Percentiles rank a stretch among this genome's conserved stretches.
Conservation (phyloP, 2,888 invertebrate species). For the Escarpia spicata region DNA sequence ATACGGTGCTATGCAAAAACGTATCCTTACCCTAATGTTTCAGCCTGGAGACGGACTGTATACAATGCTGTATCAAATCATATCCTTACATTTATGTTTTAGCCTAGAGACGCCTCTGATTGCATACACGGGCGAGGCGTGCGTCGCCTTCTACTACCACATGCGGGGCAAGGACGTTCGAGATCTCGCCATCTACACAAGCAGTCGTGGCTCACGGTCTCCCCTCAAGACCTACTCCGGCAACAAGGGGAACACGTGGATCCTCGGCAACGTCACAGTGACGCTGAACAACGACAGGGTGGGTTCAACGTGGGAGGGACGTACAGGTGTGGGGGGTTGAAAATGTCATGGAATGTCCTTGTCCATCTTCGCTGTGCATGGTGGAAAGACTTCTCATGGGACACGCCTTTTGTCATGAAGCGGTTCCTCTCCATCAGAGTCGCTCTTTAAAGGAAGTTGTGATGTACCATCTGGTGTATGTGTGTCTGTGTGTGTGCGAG, state of each 20-base stretch:
- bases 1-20: too few species aligned
- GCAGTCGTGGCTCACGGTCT: neutral
- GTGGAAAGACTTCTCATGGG: too few species aligned
- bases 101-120: slow-evolving; percentile 18
- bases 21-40: too few species aligned
- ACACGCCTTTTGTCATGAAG: too few species aligned
- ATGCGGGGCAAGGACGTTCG: slow-evolving; percentile 21
- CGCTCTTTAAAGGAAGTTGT: too few species aligned
- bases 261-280: slow-evolving; percentile 23
- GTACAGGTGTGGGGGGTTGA: too few species aligned
- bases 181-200: slow-evolving; percentile 20
- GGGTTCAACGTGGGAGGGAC: neutral
- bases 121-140: slow-evolving; percentile 24
- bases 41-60: too few species aligned
- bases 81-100: neutral
- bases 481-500: too few species aligned
- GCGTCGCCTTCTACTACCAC: slow-evolving; percentile 29
- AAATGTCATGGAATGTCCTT: too few species aligned
- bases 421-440: too few species aligned
- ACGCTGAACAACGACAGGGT: neutral
- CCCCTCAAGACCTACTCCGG: slow-evolving; percentile 18
- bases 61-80: neutral
- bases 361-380: too few species aligned
- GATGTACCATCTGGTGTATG: too few species aligned
- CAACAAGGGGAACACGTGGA: slow-evolving; percentile 18